These are phyloP conservation scores for Aramus guarauna DNA, from an alignment of 2,113 vertebrate species.

Conservation along the genomic window DNA sequence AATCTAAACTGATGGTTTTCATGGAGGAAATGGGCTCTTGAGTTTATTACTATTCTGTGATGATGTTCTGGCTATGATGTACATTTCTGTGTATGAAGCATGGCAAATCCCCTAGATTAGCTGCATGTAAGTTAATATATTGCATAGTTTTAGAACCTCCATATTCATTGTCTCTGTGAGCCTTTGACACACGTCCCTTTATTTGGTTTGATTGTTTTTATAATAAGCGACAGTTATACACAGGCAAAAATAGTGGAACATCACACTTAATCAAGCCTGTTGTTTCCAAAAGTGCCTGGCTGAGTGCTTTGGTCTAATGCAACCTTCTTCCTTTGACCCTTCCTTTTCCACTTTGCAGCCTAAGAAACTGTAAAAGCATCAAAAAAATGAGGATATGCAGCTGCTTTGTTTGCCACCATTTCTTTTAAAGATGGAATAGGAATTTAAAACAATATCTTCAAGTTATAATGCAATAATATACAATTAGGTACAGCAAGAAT, in stretches of 20 bases:
- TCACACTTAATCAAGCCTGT: background rate
- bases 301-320: background rate
- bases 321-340: background rate
- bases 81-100: background rate
- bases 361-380: background rate
- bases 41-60: background rate
- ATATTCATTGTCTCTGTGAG: background rate
- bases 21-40: background rate
- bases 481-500: background rate
- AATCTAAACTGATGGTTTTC: background rate
- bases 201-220: background rate
- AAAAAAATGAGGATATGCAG: background rate
- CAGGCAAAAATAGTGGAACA: background rate
- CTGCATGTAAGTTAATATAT: background rate
- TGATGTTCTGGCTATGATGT: background rate
- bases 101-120: background rate
- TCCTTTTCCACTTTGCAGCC: background rate
- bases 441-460: background rate
- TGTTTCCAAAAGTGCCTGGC: background rate
- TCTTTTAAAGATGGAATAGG: background rate
- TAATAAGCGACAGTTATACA: background rate
- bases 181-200: background rate
- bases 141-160: background rate
- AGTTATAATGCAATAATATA: background rate
- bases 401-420: background rate